Base-by-base conservation (phyloP, 35 echinoderm and acorn worm species). In the Ophioderma brevispina region DNA sequence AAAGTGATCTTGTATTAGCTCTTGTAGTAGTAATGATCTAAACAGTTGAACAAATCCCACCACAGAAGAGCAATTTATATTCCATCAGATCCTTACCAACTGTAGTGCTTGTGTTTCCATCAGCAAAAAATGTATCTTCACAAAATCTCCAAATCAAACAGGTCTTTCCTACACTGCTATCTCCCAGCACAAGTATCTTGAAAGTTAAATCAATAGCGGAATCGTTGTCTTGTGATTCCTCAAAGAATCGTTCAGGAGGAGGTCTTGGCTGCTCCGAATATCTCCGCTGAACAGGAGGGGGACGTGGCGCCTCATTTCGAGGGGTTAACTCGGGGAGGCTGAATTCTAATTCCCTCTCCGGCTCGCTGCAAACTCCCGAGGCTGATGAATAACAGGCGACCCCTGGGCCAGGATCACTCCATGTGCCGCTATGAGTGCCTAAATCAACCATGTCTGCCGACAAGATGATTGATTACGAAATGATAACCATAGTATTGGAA, bases 131-230 rank as follows among this genome's bases (percentile, higher is more conserved):
- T 39, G 63, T 42, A 79, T 89, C 64, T 38, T 94, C 92, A 80
- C 86, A 94, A 78, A 94, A 94, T 42, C 77, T 35, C 39, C 80
- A 84, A 30, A 89, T 89, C 38, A 94, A 94, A 63, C 92, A 89
- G 0, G 92, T 94, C 37, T 94, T 94, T 31, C 92, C 92, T 8
- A 94, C 92, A 32, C 79, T 77, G 32, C 86, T 89, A 35, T 94
- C 92, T 32, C 92, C 92, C 35, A 94, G 63, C 6, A 94, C 92
- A 10, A 94, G 75, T 30, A 94, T 85, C 81, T 94, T 94, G 17
- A 94, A 85, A 31, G 86, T 89, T 28, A 89, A 78, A 64, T 84
- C 92, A 34, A 70, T 30, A 52, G 8, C 46, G n/a, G n/a, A n/a
- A 13, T 70, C 59, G 2, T 70, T 8, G n/a, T 70, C 59, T 25